A percentile compares a stretch with the other conserved stretches of the same genome.
Conservation (phyloP, 2,888 invertebrate species). For the Drosophila basisetae region DNA sequence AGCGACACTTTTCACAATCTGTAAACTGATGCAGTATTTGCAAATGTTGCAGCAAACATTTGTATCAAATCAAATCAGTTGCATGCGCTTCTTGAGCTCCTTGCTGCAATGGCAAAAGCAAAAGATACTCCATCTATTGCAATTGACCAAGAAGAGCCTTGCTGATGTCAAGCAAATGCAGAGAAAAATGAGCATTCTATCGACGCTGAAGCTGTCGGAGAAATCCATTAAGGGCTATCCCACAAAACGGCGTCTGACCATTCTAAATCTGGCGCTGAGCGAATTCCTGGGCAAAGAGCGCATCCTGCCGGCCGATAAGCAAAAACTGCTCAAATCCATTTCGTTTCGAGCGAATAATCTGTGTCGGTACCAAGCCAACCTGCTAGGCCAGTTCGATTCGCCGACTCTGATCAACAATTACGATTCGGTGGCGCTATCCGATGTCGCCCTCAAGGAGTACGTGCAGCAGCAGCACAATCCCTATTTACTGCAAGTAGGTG, state of each 20-base stretch:
- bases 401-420: slow-evolving; percentile 94
- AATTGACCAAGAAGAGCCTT: slow-evolving; percentile 51
- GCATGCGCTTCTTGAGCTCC: slow-evolving; percentile 91
- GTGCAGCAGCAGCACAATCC: slow-evolving; percentile 89
- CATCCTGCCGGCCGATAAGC: slow-evolving; percentile 87
- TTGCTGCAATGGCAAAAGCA: slow-evolving; percentile 90
- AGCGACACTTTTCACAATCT: slow-evolving; percentile 90
- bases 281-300: slow-evolving; percentile 83
- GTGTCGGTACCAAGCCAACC: slow-evolving; percentile 87
- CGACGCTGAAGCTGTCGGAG: slow-evolving; percentile 62
- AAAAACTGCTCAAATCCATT: slow-evolving; percentile 87
- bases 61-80: slow-evolving; percentile 88
- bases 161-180: slow-evolving; percentile 65
- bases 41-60: slow-evolving; percentile 91
- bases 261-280: slow-evolving; percentile 50
- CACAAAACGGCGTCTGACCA: slow-evolving; percentile 39
- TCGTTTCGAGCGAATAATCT: slow-evolving; percentile 89
- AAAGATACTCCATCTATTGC: slow-evolving; percentile 64
- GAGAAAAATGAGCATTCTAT: slow-evolving; percentile 54
- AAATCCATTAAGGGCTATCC: slow-evolving; percentile 54
- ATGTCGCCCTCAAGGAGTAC: slow-evolving; percentile 91
- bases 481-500: slow-evolving; percentile 76
- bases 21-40: slow-evolving; percentile 92
- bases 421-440: slow-evolving; percentile 87
- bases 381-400: slow-evolving; percentile 88